Percentiles rank a stretch among this genome's conserved stretches.
phyloP scores from a whole-genome alignment of 2,888 invertebrate genomes.

The Sarcophaga carnaria region DNA sequence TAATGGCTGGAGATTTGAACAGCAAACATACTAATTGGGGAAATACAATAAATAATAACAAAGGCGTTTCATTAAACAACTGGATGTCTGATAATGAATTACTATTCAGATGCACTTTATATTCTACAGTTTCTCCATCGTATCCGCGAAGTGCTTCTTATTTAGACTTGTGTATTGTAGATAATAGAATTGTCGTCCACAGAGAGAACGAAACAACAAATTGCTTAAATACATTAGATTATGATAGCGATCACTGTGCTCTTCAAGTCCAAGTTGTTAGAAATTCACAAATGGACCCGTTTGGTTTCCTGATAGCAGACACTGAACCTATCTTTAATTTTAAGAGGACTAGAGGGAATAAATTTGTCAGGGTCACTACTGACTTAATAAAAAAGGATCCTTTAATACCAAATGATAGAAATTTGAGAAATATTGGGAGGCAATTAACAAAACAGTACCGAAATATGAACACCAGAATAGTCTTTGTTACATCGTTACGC shows the following conservation, averaged over 20 bases:
- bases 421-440: not conserved
- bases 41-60: slow-evolving; percentile 16
- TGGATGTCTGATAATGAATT: slow-evolving; percentile 22
- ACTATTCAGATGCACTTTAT: slow-evolving; percentile 18
- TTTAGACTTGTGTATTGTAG: slow-evolving; percentile 20
- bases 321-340: too few species aligned
- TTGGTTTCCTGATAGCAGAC: too few species aligned
- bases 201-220: slow-evolving; percentile 21
- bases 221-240: not conserved
- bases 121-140: slow-evolving; percentile 2
- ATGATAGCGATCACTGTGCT: slow-evolving; percentile 26
- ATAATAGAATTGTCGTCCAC: slow-evolving; percentile 10
- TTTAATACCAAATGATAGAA: too few species aligned
- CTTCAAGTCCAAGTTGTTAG: not conserved
- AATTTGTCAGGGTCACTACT: too few species aligned
- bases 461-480: not conserved
- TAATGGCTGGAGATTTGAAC: slow-evolving; percentile 22
- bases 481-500: not conserved
- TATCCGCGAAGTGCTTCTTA: slow-evolving; percentile 16
- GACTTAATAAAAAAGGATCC: too few species aligned
- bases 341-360: too few species aligned
- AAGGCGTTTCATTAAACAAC: not conserved
- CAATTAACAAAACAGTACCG: not conserved
- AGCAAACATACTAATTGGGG: slow-evolving; percentile 15
- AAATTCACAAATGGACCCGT: not conserved